phyloP scores from a whole-genome alignment of 2,797 vertebrate genomes.

The Coracias cyanogaster region DNA sequence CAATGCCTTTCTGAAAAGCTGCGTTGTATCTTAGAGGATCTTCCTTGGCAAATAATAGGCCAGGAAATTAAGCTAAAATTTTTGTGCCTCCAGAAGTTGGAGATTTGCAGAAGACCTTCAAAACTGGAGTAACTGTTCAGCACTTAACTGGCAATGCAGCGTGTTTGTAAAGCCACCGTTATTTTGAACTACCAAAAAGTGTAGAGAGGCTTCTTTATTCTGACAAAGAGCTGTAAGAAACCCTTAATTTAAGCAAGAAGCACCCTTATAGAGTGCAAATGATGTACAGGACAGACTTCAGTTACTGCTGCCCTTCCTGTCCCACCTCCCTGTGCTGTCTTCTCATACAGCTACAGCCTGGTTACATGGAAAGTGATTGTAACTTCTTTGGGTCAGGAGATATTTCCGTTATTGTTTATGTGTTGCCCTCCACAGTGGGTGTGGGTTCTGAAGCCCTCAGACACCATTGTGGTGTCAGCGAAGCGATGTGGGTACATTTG shows the following conservation, averaged over 20 bases:
- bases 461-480: fast-evolving
- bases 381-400: not conserved
- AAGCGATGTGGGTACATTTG: fast-evolving
- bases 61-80: not conserved
- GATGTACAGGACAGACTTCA: no score
- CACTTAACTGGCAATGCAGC: not conserved
- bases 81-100: not conserved
- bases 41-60: not conserved
- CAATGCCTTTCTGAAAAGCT: not conserved
- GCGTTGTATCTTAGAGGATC: fast-evolving
- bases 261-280: not conserved
- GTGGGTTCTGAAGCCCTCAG: not conserved
- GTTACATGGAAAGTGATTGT: not conserved
- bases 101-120: not conserved
- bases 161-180: fast-evolving
- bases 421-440: fast-evolving
- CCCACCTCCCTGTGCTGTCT: not conserved
- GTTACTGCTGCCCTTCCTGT: not conserved
- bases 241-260: not conserved
- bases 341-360: fast-evolving
- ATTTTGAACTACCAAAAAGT: not conserved
- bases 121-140: not conserved
- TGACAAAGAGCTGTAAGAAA: not conserved
- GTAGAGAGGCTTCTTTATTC: not conserved
- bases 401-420: fast-evolving